Percentiles rank a stretch among this genome's conserved stretches.
Conservation (phyloP, 2,888 invertebrate genomes). For the Pegoplata infirma region DNA sequence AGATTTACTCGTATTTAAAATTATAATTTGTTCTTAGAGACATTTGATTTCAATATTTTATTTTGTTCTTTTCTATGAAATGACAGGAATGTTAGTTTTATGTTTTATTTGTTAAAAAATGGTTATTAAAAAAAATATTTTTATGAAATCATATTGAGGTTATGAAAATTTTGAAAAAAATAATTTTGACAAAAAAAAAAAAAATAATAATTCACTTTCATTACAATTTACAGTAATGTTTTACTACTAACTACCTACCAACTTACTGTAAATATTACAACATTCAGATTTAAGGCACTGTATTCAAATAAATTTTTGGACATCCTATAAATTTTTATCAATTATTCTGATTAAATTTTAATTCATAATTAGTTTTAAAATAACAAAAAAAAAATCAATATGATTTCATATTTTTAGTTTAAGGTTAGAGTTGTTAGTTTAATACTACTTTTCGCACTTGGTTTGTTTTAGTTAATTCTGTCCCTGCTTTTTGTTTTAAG, state of each 20-base stretch:
- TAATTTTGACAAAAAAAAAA: constrained; percentile 35
- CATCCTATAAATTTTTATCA: constrained; percentile 2
- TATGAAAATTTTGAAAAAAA: constrained; percentile 6
- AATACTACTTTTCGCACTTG: constrained; percentile 47
- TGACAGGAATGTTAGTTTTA: constrained; percentile 52
- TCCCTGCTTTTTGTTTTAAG: constrained; percentile 47
- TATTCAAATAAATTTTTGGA: constrained; percentile 45
- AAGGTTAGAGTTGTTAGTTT: constrained; percentile 12
- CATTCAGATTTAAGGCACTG: constrained; percentile 61
- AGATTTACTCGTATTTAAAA: no score
- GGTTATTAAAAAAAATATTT: constrained; percentile 1
- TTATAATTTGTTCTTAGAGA: constrained; percentile 50
- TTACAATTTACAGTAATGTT: constrained; percentile 29
- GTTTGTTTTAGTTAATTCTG: constrained; percentile 46
- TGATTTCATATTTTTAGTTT: constrained; percentile 43
- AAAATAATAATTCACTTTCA: constrained; percentile 31
- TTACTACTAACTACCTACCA: not conserved
- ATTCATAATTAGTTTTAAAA: not conserved
- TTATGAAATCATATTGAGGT: constrained; percentile 60
- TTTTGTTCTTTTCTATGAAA: constrained; percentile 32
- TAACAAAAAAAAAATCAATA: constrained; percentile 33
- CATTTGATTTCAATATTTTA: constrained; percentile 43
- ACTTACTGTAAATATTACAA: constrained; percentile 39
- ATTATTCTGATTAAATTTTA: constrained; percentile 15
- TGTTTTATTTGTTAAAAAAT: not conserved